Evolutionary conservation across 1,140 invertebrate species (phyloP).

Genomic region (Hirudo medicinalis): DNA sequence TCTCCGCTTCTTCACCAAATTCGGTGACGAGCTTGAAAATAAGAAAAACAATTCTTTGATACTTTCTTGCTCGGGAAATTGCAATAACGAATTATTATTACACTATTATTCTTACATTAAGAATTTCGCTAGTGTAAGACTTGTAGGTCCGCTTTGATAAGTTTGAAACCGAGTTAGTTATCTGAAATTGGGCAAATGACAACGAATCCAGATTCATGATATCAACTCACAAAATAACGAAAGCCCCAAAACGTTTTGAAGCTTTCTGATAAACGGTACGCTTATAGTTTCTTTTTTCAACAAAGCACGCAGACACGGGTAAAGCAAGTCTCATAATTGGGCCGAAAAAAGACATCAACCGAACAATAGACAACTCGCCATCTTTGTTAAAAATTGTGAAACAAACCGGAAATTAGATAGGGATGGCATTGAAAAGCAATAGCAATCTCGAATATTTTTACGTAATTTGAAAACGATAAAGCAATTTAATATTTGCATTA

Average conservation of each 20-base stretch:
- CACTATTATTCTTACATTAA: constrained; percentile 48
- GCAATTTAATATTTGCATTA: too few species aligned
- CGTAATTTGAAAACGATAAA: too few species aligned
- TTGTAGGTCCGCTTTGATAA: constrained; percentile 89
- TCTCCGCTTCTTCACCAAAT: constrained; percentile 70
- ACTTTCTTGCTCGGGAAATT: constrained; percentile 1
- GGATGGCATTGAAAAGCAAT: constrained; percentile 21
- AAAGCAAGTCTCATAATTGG: constrained; percentile 6
- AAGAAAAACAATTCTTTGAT: constrained; percentile 25
- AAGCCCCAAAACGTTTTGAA: constrained; percentile 44
- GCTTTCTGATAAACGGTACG: constrained; percentile 33
- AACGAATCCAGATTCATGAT: constrained; percentile 96
- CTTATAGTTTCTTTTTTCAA: not conserved
- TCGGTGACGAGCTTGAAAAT: constrained; percentile 56
- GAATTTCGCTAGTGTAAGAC: constrained; percentile 65
- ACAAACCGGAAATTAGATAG: constrained; percentile 25
- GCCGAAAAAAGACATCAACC: constrained; percentile 23
- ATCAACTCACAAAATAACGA: constrained; percentile 57
- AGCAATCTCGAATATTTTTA: not conserved
- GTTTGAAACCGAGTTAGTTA: constrained; percentile 86
- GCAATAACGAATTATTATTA: constrained; percentile 6
- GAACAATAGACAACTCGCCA: constrained; percentile 27
- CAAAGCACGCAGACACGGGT: not conserved
- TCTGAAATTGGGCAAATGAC: constrained; percentile 92
- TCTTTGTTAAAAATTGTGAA: constrained; percentile 26